Evolutionary conservation across 1,140 invertebrate genomes (phyloP).

Genomic region (Formica selysi): DNA sequence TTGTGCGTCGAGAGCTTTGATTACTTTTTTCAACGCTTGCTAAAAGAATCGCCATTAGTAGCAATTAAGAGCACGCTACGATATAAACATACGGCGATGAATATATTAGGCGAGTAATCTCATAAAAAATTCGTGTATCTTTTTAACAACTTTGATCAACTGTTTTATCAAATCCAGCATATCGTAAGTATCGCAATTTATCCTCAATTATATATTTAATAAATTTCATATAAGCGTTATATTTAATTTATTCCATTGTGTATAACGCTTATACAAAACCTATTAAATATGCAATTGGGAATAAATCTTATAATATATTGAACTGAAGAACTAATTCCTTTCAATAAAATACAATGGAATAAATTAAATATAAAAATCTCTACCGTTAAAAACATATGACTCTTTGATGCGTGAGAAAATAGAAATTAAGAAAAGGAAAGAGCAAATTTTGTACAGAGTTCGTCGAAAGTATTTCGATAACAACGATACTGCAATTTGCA

Average conservation of each 20-base stretch:
- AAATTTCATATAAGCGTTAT: no score
- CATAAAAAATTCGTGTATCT: not conserved
- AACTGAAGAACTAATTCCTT: no score
- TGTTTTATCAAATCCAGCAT: no score
- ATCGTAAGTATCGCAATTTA: not conserved
- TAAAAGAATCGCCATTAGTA: slow-evolving; percentile 29
- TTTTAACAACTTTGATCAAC: not conserved
- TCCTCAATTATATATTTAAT: not conserved
- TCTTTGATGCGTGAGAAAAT: not conserved
- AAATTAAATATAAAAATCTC: not conserved
- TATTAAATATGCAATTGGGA: no score
- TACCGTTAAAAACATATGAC: not conserved
- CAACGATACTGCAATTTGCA: not conserved
- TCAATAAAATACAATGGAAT: no score
- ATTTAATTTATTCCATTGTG: no score
- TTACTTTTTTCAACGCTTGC: slow-evolving; percentile 30
- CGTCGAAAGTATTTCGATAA: not conserved
- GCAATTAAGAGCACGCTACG: slow-evolving; percentile 24
- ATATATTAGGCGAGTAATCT: slow-evolving; percentile 21
- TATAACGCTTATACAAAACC: no score
- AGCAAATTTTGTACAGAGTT: not conserved
- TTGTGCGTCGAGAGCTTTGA: slow-evolving; percentile 45
- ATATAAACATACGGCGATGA: not conserved
- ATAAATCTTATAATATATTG: no score
- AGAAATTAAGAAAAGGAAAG: not conserved